Evolutionary conservation across 2,113 vertebrate genomes (phyloP), one percentile per base, ranked within the genome.

Genomic region (Vanacampus margaritifer): DNA sequence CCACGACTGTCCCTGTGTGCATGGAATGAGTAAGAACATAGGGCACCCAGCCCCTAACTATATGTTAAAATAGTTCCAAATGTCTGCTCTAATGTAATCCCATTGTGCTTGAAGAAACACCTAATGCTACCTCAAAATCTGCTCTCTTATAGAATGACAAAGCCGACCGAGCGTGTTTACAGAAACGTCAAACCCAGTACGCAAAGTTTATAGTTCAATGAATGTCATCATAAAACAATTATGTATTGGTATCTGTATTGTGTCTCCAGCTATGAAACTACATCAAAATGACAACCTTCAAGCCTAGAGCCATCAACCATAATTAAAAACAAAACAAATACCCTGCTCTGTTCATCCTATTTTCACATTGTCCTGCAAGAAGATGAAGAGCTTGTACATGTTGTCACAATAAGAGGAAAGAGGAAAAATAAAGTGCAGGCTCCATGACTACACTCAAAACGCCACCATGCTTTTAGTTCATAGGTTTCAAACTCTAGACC

Each of bases 1-100:
- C 59, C 67, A 45, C 24, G 0, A 68, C 36, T 64, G 60, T 68
- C 65, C 58, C 32, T 2, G 68, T n/a, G 61, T 8, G 59, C 75
- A 39, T 79, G 79, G 80, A 83, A 81, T 76, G 74, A 84, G 51
- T 53, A 76, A 57, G 62, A 69, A 77, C 26, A 65, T 67, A 62
- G 85, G 89, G 84, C 84, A 81, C 80, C 85, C 90, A 88, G 88
- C 89, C 89, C 88, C 83, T 67, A 79, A 36, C 51, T 72, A 53
- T 23, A 17, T 57, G 26, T 28, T 32, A 72, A 73, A 36, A 21
- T 21, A 32, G 26, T 65, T 63, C 67, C 56, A 67, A 68, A 68
- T 19, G 37, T 61, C 65, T 43, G 8, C 45, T 76, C 64, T 71
- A 28, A 43, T 57, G 68, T 68, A 69, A 78, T 76, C 75, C 63